Conservation (phyloP, 2,797 vertebrate genomes). For the Synaphobranchus kaupii region DNA sequence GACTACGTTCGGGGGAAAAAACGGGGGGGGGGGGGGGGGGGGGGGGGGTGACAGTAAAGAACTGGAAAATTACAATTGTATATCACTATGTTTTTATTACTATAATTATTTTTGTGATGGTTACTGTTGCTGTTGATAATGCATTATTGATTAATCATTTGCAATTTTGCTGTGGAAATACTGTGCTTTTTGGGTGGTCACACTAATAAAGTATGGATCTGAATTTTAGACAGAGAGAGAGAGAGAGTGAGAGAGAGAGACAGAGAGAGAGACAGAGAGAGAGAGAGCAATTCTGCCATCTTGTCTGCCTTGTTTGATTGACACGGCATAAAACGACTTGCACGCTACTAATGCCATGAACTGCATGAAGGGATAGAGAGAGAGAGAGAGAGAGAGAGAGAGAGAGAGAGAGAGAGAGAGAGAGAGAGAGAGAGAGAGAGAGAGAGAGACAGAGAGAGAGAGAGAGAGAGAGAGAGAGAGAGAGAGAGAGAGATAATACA, state of each 20-base stretch:
- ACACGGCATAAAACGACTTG: neutral
- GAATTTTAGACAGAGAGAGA: neutral
- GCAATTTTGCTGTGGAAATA: neutral
- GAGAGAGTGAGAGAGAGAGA: neutral
- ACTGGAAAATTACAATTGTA: neutral
- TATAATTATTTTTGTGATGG: neutral
- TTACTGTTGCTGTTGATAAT: neutral
- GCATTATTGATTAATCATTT: neutral
- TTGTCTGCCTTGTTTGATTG: slow-evolving; percentile 5
- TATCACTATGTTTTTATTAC: neutral
- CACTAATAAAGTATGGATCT: slow-evolving; percentile 11
- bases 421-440: neutral
- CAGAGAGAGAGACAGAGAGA: neutral
- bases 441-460: neutral
- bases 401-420: neutral
- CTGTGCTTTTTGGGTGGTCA: neutral
- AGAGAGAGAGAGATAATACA: no score
- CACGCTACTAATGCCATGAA: neutral
- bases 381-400: neutral
- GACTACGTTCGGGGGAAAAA: neutral
- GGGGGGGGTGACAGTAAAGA: neutral
- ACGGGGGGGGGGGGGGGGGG: no score
- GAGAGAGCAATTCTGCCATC: neutral
- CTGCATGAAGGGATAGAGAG: neutral
- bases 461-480: slow-evolving; percentile 1